Evolutionary conservation across 2,888 invertebrate species (phyloP), one percentile per base, ranked within the genome.

Genomic region (Drepana falcataria): DNA sequence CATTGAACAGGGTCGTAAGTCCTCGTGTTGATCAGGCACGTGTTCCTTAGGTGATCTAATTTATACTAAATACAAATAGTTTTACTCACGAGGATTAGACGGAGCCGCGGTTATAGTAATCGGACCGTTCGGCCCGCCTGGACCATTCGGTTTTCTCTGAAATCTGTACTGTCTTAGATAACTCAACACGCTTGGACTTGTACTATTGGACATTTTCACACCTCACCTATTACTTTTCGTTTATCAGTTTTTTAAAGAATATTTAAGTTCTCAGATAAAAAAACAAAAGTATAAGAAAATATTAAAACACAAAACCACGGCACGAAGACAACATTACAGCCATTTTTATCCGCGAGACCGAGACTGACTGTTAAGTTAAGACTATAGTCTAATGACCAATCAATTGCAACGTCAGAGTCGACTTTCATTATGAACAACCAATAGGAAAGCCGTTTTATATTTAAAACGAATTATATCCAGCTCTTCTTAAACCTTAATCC

Each of bases 141-240:
- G 63, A 59, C 63, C 85, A 69, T 76, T 86, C 52, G 88, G 87
- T 85, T 93, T 94, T 80, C 93, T 94, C 79, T 94, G 94, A 81
- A 94, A 94, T 73, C 94, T 92, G 77, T 94, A 95, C 76, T 93
- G 94, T 70, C 94, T 91, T 66, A 95, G 87, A 82, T 93, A 92
- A 80, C 92, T 93, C 74, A 94, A 83, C 68, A 93, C 85, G 77
- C 91, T 93, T 52, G 93, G 92, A 72, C 92, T 93, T 68, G 83
- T 84, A 68, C 82, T 81, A 69, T 90, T 85, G 63, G 90, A 87
- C 91, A 91, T 91, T 64, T 74, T 83, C 61, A 64, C 64, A 69
- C 62, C 60, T 56, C 55, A 57, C 60, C 54, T 48, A 60, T 56
- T 49, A 65, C 66, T 64, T 55, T 64, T 58, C 49, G 51, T 55